Evolutionary conservation across 2,797 vertebrate species (phyloP).

Genomic region (Schizopygopsis malacanthus): DNA sequence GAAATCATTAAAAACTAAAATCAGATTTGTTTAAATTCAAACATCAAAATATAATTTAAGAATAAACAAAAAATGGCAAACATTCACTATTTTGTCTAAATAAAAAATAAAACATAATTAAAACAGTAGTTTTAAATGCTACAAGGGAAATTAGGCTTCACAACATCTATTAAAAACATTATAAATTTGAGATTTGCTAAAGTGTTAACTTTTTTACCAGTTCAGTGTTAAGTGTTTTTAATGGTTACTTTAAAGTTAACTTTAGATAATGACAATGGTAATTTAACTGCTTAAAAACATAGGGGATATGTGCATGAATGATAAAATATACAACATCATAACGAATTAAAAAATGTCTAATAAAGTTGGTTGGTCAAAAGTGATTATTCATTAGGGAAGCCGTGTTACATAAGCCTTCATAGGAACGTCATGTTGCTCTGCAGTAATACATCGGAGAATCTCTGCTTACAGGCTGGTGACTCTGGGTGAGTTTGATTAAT

Average conservation of each 20-base stretch:
- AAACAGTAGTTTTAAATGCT: background rate
- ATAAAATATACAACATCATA: background rate
- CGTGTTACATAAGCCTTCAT: background rate
- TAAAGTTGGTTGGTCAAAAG: background rate
- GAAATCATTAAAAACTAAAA: background rate
- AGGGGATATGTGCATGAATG: background rate
- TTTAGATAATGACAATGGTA: background rate
- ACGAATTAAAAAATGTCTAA: background rate
- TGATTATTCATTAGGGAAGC: background rate
- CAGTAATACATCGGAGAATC: constrained; percentile 1
- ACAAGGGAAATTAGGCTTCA: background rate
- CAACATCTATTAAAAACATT: background rate
- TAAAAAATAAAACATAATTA: background rate
- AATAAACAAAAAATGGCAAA: background rate
- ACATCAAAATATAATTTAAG: background rate
- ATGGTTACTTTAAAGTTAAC: background rate
- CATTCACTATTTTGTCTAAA: background rate
- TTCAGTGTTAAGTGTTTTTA: background rate
- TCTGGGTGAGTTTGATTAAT: constrained; percentile 29
- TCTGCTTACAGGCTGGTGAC: constrained; percentile 9
- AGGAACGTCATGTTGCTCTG: background rate
- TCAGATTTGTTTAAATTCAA: background rate
- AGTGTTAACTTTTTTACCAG: background rate
- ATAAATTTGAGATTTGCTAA: background rate
- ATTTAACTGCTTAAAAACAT: background rate